Conservation (phyloP, 2,113 vertebrate genomes). For the Helogale parvula region DNA sequence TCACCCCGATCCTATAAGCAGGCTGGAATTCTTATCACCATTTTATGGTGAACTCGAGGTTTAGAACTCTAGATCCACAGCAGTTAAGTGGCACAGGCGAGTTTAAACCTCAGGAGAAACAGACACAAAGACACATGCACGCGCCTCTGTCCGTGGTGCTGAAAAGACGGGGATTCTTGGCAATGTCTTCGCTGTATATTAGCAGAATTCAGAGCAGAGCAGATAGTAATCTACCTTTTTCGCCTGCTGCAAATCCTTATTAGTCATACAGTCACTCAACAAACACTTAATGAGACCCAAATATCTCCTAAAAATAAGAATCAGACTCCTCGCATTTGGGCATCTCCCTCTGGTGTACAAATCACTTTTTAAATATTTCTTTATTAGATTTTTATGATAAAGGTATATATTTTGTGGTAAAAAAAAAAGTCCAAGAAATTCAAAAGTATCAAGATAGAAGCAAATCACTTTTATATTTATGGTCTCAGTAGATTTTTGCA, state of each 20-base stretch:
- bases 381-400: slow-evolving; percentile 11
- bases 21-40: neutral
- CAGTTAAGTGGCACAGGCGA: rapidly evolving
- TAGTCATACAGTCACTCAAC: neutral
- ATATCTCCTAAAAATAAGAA: neutral
- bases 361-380: neutral
- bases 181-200: neutral
- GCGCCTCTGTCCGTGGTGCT: neutral
- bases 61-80: neutral
- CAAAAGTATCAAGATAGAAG: neutral
- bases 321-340: neutral
- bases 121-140: neutral
- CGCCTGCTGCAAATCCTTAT: neutral
- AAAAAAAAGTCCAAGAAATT: slow-evolving; percentile 4
- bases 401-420: neutral
- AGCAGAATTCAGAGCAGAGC: neutral
- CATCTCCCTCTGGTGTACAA: neutral
- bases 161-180: neutral
- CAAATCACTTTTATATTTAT: slow-evolving; percentile 36
- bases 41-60: neutral
- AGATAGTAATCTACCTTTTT: neutral
- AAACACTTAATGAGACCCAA: neutral
- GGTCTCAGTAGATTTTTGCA: neutral
- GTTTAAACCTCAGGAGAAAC: too few relatives aligned
- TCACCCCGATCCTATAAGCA: neutral